phyloP scores from a whole-genome alignment of 1,140 invertebrate genomes.

The Drosophila baimaii region DNA sequence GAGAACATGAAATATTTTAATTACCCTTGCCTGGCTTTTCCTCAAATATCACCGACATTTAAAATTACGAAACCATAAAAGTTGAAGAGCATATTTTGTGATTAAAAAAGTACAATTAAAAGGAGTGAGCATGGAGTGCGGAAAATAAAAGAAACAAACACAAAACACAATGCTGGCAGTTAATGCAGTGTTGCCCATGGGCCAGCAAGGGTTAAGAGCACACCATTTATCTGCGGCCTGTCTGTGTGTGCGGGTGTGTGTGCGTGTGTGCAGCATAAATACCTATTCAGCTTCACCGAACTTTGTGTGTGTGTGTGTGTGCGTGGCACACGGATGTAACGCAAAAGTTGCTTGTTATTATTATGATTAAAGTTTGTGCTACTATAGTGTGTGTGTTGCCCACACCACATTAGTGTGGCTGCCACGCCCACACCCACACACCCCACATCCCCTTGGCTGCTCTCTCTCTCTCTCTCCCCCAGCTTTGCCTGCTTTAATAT shows the following conservation, averaged over 20 bases:
- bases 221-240: slow-evolving; percentile 34
- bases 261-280: slow-evolving; percentile 38
- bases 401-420: slow-evolving; percentile 64
- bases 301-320: slow-evolving; percentile 18
- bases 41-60: slow-evolving; percentile 1
- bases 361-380: slow-evolving; percentile 76
- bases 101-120: slow-evolving; percentile 16
- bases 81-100: slow-evolving; percentile 13
- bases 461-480: neutral
- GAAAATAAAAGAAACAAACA: slow-evolving; percentile 18
- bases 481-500: slow-evolving; percentile 35
- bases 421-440: slow-evolving; percentile 10
- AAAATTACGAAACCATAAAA: slow-evolving; percentile 9
- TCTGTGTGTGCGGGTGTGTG: slow-evolving; percentile 23
- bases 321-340: slow-evolving; percentile 62
- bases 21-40: slow-evolving; percentile 1
- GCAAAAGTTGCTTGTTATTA: slow-evolving; percentile 76
- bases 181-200: slow-evolving; percentile 21
- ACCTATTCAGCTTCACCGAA: slow-evolving; percentile 39
- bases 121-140: slow-evolving; percentile 1
- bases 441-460: neutral
- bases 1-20: slow-evolving; percentile 11
- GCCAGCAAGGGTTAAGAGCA: slow-evolving; percentile 6
- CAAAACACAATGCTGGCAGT: slow-evolving; percentile 16
- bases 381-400: slow-evolving; percentile 11